Evolutionary conservation across 2,797 vertebrate genomes (phyloP).

Genomic region (Muraenolepis orangiensis): DNA sequence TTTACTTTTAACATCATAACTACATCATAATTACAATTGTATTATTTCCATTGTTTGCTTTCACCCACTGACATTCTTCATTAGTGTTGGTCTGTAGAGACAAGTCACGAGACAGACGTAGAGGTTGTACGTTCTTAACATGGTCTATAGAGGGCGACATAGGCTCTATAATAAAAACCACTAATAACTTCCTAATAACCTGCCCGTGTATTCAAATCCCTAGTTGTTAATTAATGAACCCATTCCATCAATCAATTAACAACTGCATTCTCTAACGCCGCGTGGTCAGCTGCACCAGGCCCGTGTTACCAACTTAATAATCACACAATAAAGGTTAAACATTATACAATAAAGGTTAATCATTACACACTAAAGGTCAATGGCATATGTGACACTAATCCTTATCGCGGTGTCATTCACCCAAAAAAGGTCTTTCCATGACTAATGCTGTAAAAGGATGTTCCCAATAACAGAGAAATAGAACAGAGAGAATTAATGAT

Average conservation of each 20-base stretch:
- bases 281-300: not conserved
- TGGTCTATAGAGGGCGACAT: conserved; percentile 37
- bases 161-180: too few species aligned
- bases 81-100: not conserved
- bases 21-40: not conserved
- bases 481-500: too few species aligned
- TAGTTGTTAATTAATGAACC: not conserved
- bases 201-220: not conserved
- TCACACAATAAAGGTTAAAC: not conserved
- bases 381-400: not conserved
- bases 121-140: not conserved
- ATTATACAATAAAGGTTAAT: not conserved
- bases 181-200: not conserved
- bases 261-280: not conserved
- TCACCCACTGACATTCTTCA: not conserved
- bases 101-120: not conserved
- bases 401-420: not conserved
- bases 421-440: not conserved
- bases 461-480: not conserved
- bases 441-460: not conserved
- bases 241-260: too few species aligned
- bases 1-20: not conserved
- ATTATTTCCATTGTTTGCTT: not conserved
- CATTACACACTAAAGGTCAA: not conserved
- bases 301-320: not conserved